These are phyloP conservation scores for Centropus unirufus DNA, from an alignment of 2,113 vertebrate species.

Conservation along the genomic window DNA sequence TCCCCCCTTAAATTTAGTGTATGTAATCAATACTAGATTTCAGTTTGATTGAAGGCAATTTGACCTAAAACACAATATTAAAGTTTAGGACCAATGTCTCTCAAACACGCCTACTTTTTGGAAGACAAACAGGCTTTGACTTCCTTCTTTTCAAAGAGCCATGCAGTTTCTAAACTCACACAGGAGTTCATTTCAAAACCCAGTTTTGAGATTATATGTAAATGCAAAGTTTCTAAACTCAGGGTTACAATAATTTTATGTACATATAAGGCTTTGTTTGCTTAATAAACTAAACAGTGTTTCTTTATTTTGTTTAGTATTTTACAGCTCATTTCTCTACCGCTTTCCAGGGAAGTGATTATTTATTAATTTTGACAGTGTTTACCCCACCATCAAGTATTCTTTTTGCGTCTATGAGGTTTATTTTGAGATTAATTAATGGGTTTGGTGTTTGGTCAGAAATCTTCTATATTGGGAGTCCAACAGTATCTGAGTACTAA, in stretches of 20 bases:
- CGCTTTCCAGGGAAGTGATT: background rate
- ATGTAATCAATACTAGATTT: background rate
- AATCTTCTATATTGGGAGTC: background rate
- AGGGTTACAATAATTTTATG: background rate
- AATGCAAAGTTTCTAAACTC: background rate
- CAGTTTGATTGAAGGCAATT: background rate
- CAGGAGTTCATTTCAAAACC: background rate
- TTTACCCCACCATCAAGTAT: background rate
- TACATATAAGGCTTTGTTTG: background rate
- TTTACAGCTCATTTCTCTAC: background rate
- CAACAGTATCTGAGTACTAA: background rate
- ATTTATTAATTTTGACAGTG: background rate
- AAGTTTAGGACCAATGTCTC: background rate
- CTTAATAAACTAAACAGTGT: background rate
- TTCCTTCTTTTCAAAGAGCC: background rate
- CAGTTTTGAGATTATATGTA: background rate
- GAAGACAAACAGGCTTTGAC: background rate
- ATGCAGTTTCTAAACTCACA: background rate
- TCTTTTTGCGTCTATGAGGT: background rate
- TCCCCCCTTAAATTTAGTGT: background rate
- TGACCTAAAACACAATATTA: background rate
- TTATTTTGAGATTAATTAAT: conserved; percentile 16
- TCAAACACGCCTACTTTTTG: background rate
- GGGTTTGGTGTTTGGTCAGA: background rate
- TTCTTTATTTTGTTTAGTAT: background rate